These are phyloP conservation scores for Mesitornis unicolor DNA, from an alignment of 2,113 vertebrate species.

Conservation along the genomic window DNA sequence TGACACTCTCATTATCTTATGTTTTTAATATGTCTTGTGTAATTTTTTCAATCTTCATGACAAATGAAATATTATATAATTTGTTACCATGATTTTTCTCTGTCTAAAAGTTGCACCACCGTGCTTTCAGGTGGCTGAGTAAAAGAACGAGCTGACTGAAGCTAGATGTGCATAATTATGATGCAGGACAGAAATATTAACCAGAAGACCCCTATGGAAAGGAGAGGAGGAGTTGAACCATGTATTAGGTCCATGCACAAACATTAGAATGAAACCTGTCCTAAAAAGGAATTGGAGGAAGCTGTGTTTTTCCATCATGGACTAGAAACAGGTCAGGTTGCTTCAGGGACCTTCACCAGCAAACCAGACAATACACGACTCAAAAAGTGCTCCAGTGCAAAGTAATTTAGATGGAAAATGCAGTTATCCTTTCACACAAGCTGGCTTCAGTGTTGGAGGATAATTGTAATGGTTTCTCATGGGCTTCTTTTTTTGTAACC, in stretches of 20 bases:
- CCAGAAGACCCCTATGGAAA: not conserved
- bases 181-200: not conserved
- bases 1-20: not conserved
- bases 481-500: not conserved
- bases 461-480: not conserved
- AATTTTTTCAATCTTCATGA: not conserved
- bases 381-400: not conserved
- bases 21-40: not conserved
- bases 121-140: not conserved
- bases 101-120: not conserved
- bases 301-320: rapidly evolving
- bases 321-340: not conserved
- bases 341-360: not conserved
- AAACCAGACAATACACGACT: not conserved
- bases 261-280: not conserved
- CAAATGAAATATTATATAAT: not conserved
- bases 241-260: not conserved
- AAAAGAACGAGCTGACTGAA: not conserved
- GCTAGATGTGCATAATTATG: not conserved
- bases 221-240: not conserved
- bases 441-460: not conserved
- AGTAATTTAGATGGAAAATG: not conserved
- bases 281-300: not conserved
- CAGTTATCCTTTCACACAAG: not conserved
- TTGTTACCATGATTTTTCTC: not conserved